Percentiles rank a stretch among this genome's conserved stretches.
These are phyloP conservation scores for Hirundo rustica DNA, from an alignment of 2,797 vertebrate species.

Conservation along the genomic window DNA sequence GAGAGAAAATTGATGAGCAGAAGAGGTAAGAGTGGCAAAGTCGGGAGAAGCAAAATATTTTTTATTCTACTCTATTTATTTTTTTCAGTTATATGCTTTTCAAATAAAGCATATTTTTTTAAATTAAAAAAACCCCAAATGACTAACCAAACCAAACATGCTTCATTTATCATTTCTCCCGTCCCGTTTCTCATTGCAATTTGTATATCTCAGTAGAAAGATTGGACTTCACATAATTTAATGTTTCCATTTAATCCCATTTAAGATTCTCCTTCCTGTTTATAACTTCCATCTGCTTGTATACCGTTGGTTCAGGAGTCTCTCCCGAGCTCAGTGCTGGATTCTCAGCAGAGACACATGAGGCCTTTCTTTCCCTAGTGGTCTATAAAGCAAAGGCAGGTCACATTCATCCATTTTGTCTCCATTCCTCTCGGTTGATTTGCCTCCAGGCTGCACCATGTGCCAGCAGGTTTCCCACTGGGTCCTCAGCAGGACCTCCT, in stretches of 20 bases:
- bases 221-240: neutral
- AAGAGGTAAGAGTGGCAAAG: conserved; percentile 16
- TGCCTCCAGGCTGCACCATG: neutral
- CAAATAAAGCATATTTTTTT: neutral
- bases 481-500: neutral
- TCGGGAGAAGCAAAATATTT: neutral
- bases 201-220: neutral
- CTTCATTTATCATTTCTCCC: neutral
- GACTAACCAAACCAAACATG: neutral
- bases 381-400: neutral
- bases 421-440: neutral
- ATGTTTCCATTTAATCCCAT: neutral
- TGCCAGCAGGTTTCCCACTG: neutral
- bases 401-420: neutral
- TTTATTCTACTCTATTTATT: neutral
- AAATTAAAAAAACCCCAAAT: neutral
- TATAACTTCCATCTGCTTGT: neutral
- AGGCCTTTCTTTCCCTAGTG: neutral
- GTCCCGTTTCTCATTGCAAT: neutral
- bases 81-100: neutral
- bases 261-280: neutral
- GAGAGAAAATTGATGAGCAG: neutral
- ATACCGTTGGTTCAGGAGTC: neutral
- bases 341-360: neutral
- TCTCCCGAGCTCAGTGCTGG: neutral